These are phyloP conservation scores for Heliconius cydno DNA, from an alignment of 2,888 invertebrate genomes.

Conservation along the genomic window DNA sequence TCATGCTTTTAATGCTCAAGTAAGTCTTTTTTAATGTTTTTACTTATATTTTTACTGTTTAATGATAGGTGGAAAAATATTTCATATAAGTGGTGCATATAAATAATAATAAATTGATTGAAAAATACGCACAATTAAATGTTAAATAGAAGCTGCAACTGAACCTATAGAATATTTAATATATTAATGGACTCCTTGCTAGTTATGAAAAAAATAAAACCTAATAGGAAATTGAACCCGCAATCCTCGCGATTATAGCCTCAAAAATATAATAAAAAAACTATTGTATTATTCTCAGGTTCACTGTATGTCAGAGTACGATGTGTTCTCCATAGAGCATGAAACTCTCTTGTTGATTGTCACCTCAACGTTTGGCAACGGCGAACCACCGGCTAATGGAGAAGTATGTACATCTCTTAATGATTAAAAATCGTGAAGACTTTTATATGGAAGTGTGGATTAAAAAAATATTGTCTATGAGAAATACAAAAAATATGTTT, in stretches of 20 bases:
- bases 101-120: not conserved
- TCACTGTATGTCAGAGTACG: conserved; percentile 96
- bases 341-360: conserved; percentile 95
- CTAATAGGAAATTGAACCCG: too few species aligned
- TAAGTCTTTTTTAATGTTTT: conserved; percentile 57
- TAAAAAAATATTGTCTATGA: too few species aligned
- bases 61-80: too few species aligned
- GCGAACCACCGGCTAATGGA: conserved; percentile 98
- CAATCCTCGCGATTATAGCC: too few species aligned
- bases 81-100: not conserved
- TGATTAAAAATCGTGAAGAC: too few species aligned
- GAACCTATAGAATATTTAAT: too few species aligned
- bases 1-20: conserved; percentile 97
- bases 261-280: not conserved
- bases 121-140: not conserved
- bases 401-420: conserved; percentile 84
- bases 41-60: not conserved
- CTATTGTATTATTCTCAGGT: conserved; percentile 83
- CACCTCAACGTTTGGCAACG: conserved; percentile 98
- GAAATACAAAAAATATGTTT: too few species aligned
- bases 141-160: not conserved
- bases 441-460: too few species aligned
- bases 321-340: conserved; percentile 96
- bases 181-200: too few species aligned
- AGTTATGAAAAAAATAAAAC: too few species aligned